Percentiles rank a stretch among this genome's conserved stretches.
These are phyloP conservation scores for Augochlorella aurata DNA, from an alignment of 2,888 invertebrate genomes.

Conservation along the genomic window DNA sequence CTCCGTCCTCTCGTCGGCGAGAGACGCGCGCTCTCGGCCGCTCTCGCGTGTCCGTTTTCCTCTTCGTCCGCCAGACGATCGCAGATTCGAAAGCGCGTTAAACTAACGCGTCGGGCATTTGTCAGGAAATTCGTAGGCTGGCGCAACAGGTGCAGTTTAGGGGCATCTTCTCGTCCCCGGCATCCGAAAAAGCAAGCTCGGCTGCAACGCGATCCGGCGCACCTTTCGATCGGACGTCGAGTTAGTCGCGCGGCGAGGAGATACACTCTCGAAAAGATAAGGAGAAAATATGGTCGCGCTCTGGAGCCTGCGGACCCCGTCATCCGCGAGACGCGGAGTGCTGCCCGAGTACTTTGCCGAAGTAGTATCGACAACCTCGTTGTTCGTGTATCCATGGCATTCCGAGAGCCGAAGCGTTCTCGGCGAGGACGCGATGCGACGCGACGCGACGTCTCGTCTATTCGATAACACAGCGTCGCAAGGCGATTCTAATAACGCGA, in stretches of 20 bases:
- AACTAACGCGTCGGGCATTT: conserved; percentile 55
- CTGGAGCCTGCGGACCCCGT: neutral
- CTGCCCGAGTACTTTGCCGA: neutral
- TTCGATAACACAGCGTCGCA: neutral
- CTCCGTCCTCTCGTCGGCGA: neutral
- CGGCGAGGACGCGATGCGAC: too few species aligned
- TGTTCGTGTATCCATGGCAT: neutral
- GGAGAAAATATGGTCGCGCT: neutral
- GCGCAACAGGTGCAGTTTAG: conserved; percentile 68
- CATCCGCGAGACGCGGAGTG: neutral
- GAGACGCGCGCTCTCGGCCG: neutral
- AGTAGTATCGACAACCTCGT: conserved; percentile 4
- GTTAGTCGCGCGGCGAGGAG: neutral
- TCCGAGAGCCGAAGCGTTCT: neutral
- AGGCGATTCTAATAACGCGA: conserved; percentile 37
- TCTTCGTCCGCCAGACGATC: conserved; percentile 29
- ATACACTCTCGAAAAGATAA: neutral
- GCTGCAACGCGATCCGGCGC: conserved; percentile 42
- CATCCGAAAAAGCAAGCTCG: conserved; percentile 53
- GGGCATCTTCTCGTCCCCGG: conserved; percentile 60
- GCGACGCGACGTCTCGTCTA: too few species aligned
- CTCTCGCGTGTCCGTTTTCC: neutral
- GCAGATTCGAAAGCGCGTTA: conserved; percentile 53
- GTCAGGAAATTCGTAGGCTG: conserved; percentile 63
- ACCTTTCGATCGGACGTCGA: conserved; percentile 22